Evolutionary conservation across 2,113 vertebrate species (phyloP), one percentile per base, ranked within the genome.

Genomic region (Grammomys dolichurus): DNA sequence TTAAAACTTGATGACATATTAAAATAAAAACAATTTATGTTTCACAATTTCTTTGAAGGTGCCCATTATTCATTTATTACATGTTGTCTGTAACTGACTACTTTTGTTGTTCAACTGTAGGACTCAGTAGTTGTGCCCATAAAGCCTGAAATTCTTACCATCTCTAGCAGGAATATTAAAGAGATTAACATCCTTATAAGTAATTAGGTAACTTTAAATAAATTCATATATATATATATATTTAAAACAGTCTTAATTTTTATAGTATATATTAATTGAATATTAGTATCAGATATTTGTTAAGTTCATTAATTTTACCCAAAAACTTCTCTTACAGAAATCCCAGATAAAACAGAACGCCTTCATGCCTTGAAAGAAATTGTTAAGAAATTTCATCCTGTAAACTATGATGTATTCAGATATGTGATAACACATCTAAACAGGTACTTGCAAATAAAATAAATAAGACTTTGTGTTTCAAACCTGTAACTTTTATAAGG

Each of bases 371-470:
- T 99, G 93, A 99, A 99, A 97, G 99, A 99, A 98, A 99, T 99
- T 48, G 98, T 99, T 98, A 99, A 99, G 98, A 99, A 99, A 98
- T 99, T 99, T 98, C 99, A 99, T 95, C 95, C 99, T 40, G 99
- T 99, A 97, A 99, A 99, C 98, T 99, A 99, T 96, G 99, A 99
- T 96, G 99, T 99, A 97, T 99, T 99, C 98, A 99, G 98, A 99
- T 99, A 99, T 48, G 97, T 99, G 97, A 99, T 99, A 98, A 99
- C 99, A 33, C 99, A 99, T 98, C 99, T 99, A 48, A 99, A 99
- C 99, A 99, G 99, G 99, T 99, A 98, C 97, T 96, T 98, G 7
- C 16, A 87, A 89, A 88, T 91, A 86, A 96, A 96, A 91, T 92
- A 10, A 40, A 40, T 40, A 40, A 40, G 46, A 56, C 16, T 78